Percentiles rank a stretch among this genome's conserved stretches.
phyloP scores from a whole-genome alignment of 2,113 vertebrate species.

The Proterorhinus semilunaris region DNA sequence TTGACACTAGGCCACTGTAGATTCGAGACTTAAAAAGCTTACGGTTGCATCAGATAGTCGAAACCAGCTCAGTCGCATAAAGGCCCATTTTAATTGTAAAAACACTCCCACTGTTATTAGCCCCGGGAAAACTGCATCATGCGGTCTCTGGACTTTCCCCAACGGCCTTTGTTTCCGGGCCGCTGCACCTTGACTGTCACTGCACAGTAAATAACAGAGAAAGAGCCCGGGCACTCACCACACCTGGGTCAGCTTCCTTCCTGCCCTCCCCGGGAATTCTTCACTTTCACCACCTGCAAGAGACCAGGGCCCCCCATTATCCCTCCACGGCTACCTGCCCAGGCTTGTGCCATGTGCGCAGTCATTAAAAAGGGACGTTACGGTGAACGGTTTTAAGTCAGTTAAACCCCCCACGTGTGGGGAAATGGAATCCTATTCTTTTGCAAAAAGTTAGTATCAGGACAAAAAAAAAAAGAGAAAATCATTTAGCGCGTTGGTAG shows the following conservation, averaged over 20 bases:
- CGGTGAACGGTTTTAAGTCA: neutral
- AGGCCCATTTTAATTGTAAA: no score
- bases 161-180: slow-evolving; percentile 44
- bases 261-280: slow-evolving; percentile 71
- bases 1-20: no score
- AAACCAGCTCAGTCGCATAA: no score
- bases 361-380: slow-evolving; percentile 20
- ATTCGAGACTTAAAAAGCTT: no score
- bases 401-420: neutral
- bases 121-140: slow-evolving; percentile 37
- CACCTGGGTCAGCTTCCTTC: slow-evolving; percentile 70
- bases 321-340: slow-evolving; percentile 37
- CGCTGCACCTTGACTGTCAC: neutral
- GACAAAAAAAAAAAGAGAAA: neutral
- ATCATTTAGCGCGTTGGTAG: slow-evolving; percentile 14
- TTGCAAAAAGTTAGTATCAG: neutral
- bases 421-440: neutral
- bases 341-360: slow-evolving; percentile 30
- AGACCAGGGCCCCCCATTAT: slow-evolving; percentile 24
- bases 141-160: slow-evolving; percentile 56
- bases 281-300: slow-evolving; percentile 71
- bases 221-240: slow-evolving; percentile 33
- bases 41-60: no score
- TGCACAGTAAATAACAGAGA: slow-evolving; percentile 60
- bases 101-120: slow-evolving; percentile 30